Evolutionary conservation across 2,113 vertebrate species (phyloP), one percentile per base, ranked within the genome.

Genomic region (Serilophus lunatus): DNA sequence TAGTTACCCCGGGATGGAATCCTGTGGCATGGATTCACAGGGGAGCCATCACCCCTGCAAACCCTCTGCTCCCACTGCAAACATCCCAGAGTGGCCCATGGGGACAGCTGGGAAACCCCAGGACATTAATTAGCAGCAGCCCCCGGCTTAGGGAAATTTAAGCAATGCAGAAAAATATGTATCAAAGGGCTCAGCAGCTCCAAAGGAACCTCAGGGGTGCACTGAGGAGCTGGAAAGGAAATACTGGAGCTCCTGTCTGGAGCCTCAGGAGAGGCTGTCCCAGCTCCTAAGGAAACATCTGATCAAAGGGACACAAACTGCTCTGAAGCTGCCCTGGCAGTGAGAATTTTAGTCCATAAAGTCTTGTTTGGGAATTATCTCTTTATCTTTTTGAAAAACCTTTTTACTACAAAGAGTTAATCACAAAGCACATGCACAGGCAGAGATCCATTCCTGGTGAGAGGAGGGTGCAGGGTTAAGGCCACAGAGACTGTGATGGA

Each of bases 21-120:
- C 28, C 18, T 2, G 13, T 0, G 6, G 9, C 18, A 3, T 12
- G 79, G 64, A n/a, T n/a, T 38, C 4, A 7, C 2, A 3, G 0
- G 6, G 64, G 45, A 44, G 28, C 22, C 3, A 3, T 68, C 40
- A 31, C 23, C 47, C 70, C 28, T 19, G 35, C 26, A 9, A 7
- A 13, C 59, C 60, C n/a, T 18, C 59, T 40, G 59, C 36, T 29
- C 28, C 12, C 2, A 12, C 45, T 13, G 0, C 7, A 18, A 26
- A 33, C 3, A 51, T 36, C 60, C 60, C 59, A 38, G 59, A 60
- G 28, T 1, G 13, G 53, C 51, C 76, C 50, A 2, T 2, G 36
- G 40, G 47, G 29, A 45, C 20, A 7, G 49, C 42, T 35, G 45
- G 69, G 60, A 33, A 59, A 18, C 0, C 4, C 1, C 38, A 10